Evolutionary conservation across 2,113 vertebrate species (phyloP).

Genomic region (Bombycilla garrulus): DNA sequence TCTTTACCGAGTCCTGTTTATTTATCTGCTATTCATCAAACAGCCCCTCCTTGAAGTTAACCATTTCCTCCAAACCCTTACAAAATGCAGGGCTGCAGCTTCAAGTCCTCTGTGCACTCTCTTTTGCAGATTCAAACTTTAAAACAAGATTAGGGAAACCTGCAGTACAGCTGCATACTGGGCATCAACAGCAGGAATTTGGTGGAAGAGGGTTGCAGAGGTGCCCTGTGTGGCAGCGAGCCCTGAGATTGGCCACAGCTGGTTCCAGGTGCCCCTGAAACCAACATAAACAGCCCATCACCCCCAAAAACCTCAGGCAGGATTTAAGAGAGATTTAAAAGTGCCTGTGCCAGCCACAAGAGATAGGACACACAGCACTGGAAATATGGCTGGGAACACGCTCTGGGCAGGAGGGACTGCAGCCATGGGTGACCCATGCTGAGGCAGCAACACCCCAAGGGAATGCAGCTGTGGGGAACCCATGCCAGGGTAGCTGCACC

Average conservation of each 20-base stretch:
- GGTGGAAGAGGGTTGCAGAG: neutral
- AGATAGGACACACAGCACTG: accelerated
- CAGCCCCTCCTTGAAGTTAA: neutral
- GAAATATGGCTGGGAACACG: accelerated
- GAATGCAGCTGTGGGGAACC: neutral
- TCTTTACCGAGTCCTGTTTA: neutral
- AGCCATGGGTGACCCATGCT: too few relatives aligned
- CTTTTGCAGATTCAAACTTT: neutral
- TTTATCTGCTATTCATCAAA: neutral
- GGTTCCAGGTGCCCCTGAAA: neutral
- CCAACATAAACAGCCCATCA: neutral
- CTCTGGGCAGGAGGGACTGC: neutral
- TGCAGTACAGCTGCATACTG: neutral
- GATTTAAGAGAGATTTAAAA: neutral
- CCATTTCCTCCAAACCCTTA: neutral
- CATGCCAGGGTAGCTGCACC: neutral
- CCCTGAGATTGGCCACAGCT: neutral
- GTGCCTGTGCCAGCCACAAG: accelerated
- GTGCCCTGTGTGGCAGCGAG: neutral
- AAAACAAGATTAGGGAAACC: neutral
- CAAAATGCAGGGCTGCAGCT: neutral
- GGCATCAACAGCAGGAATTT: neutral
- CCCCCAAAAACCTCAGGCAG: neutral
- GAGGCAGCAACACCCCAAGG: neutral
- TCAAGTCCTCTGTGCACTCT: neutral